Evolutionary conservation across 2,888 invertebrate species (phyloP).

Genomic region (Poecilus cupreus): DNA sequence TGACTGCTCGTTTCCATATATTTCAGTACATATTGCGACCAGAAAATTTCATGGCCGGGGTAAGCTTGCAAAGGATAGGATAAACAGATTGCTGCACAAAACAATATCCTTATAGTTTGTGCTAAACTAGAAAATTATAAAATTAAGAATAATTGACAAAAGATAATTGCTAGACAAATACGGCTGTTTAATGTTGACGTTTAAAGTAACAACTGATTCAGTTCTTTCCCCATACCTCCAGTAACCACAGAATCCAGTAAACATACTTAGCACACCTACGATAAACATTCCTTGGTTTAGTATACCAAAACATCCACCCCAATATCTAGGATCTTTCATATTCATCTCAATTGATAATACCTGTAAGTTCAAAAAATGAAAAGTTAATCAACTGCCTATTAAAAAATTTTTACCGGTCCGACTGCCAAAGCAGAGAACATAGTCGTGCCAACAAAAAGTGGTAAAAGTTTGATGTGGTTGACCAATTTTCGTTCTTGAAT

Average conservation of each 20-base stretch:
- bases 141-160: neutral
- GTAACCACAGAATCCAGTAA: neutral
- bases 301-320: neutral
- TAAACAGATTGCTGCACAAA: conserved; percentile 1
- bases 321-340: neutral
- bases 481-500: neutral
- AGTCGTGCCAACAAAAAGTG: neutral
- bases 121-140: conserved; percentile 9
- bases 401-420: conserved; percentile 5
- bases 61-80: conserved; percentile 25
- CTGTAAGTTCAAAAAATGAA: neutral
- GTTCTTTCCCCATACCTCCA: neutral
- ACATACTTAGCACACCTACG: neutral
- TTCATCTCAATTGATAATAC: neutral
- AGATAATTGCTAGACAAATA: neutral
- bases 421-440: neutral
- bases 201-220: neutral
- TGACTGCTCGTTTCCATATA: neutral
- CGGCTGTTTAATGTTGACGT: neutral
- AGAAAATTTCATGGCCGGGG: neutral
- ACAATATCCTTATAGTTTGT: neutral
- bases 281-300: neutral
- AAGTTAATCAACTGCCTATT: neutral
- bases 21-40: neutral
- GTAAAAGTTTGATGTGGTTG: neutral